Conservation (phyloP, 2,113 vertebrate species). For the Prinia subflava region DNA sequence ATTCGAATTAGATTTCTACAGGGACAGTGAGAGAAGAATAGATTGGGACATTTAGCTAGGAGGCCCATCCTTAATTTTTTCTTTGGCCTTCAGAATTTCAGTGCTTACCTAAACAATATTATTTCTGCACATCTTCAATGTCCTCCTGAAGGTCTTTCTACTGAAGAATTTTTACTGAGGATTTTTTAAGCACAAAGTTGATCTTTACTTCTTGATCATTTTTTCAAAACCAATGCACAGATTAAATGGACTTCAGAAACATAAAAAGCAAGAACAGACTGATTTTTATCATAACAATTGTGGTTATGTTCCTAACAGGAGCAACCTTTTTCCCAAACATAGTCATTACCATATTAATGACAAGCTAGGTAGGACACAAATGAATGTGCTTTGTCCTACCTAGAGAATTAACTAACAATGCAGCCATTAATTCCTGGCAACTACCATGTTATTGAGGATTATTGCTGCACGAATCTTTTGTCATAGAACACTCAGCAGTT, state of each 20-base stretch:
- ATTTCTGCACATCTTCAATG: neutral
- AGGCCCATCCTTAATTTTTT: neutral
- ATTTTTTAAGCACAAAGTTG: neutral
- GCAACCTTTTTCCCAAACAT: neutral
- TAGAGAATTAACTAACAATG: neutral
- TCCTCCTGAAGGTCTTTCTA: neutral
- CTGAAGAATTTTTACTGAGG: fast-evolving
- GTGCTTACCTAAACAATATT: neutral
- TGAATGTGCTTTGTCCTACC: neutral
- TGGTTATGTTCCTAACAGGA: neutral
- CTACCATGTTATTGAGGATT: neutral
- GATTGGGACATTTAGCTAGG: neutral
- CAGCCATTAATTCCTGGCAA: slow-evolving; percentile 34
- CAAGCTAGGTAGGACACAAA: neutral
- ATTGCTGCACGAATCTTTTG: slow-evolving; percentile 31
- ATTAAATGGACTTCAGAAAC: neutral
- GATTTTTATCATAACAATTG: neutral
- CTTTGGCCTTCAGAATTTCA: neutral
- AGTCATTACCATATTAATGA: slow-evolving; percentile 9
- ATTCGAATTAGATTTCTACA: neutral
- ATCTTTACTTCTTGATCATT: neutral
- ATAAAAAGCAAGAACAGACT: neutral
- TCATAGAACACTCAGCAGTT: neutral
- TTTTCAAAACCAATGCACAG: neutral
- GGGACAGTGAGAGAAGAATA: neutral